Conservation (phyloP, 1,140 invertebrate species). For the Cheumatopsyche charites region DNA sequence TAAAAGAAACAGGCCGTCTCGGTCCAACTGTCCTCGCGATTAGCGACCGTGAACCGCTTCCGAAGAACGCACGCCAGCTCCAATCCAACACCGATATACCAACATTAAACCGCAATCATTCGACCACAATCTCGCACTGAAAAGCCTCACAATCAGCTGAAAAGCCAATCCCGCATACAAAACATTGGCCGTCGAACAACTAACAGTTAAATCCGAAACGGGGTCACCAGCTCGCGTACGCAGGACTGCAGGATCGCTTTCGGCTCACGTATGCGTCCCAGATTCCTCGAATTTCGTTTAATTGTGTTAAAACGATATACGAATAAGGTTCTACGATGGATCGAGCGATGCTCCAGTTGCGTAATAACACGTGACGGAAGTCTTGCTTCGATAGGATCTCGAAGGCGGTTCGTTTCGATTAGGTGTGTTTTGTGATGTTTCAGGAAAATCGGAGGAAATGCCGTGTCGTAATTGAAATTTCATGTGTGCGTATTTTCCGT, state of each 20-base stretch:
- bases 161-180: constrained; percentile 14
- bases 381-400: not conserved
- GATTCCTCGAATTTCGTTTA: too few relatives aligned
- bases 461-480: not conserved
- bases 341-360: constrained; percentile 2
- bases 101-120: too few relatives aligned
- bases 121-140: too few relatives aligned
- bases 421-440: too few relatives aligned
- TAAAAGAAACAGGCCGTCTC: constrained; percentile 5
- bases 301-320: too few relatives aligned
- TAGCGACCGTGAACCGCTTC: constrained; percentile 7
- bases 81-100: not conserved
- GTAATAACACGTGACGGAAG: constrained; percentile 23
- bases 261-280: not conserved
- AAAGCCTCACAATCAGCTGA: not conserved
- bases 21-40: constrained; percentile 21
- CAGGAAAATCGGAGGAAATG: too few relatives aligned
- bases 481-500: constrained; percentile 5
- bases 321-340: too few relatives aligned
- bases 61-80: not conserved
- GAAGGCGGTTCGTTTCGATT: too few relatives aligned
- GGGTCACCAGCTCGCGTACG: not conserved
- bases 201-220: constrained; percentile 18
- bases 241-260: constrained; percentile 20
- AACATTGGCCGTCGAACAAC: not conserved